Conservation (phyloP, 2,797 vertebrate species). For the Lepilemur ruficaudatus region DNA sequence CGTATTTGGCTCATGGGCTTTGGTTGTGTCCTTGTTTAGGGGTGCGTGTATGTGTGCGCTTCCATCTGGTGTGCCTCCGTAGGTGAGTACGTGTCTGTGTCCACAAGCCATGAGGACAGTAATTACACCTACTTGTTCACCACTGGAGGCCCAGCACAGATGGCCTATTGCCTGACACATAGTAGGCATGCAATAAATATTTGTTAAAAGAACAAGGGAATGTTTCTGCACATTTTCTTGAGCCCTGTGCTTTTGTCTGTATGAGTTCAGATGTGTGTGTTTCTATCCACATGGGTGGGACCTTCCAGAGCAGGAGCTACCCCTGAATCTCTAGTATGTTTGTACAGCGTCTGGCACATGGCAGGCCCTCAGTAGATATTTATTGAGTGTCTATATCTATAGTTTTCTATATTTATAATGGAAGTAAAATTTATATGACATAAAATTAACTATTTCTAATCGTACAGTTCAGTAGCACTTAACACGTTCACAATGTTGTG, state of each 20-base stretch:
- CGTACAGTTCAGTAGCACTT: neutral
- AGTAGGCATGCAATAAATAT: neutral
- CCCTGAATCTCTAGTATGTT: neutral
- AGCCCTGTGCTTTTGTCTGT: neutral
- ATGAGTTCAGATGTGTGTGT: neutral
- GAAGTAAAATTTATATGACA: neutral
- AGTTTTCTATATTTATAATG: neutral
- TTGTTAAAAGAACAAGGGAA: constrained; percentile 6
- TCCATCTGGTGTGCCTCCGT: neutral
- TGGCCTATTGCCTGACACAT: neutral
- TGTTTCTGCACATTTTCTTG: neutral
- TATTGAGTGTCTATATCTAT: neutral
- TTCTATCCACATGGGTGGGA: neutral
- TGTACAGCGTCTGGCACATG: neutral
- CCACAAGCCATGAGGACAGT: neutral
- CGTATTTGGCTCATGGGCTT: neutral
- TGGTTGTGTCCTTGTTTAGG: neutral
- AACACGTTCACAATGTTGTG: neutral
- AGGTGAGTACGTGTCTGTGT: neutral
- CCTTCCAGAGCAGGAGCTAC: neutral
- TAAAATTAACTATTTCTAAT: neutral
- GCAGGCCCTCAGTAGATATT: neutral
- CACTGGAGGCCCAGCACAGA: neutral
- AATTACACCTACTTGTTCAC: neutral
- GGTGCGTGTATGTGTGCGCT: neutral